Percentiles rank a stretch among this genome's conserved stretches.
phyloP scores from a whole-genome alignment of 2,113 vertebrate genomes.

The Chloropsis hardwickii region DNA sequence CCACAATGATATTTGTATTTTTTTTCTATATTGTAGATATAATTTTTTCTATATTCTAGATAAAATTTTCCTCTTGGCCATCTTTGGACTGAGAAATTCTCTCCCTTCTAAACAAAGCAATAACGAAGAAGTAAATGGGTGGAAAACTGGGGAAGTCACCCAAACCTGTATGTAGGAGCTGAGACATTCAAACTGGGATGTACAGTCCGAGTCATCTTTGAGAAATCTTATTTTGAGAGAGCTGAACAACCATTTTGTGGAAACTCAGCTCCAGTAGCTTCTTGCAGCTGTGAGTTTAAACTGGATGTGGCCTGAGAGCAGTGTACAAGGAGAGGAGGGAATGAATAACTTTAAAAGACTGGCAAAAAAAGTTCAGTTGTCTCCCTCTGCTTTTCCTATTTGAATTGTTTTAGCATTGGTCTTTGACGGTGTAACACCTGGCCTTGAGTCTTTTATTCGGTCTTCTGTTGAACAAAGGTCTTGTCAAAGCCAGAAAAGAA shows the following conservation, averaged over 20 bases:
- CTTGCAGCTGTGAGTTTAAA: neutral
- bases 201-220: neutral
- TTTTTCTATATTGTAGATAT: too few relatives aligned
- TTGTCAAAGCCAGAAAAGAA: neutral
- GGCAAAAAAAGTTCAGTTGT: neutral
- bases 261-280: neutral
- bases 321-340: neutral
- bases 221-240: neutral
- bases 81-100: neutral
- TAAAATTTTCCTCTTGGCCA: neutral
- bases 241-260: neutral
- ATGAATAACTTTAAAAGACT: neutral
- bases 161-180: rapidly evolving
- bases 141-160: neutral
- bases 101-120: neutral
- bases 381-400: neutral
- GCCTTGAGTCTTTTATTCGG: neutral
- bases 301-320: neutral
- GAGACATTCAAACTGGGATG: neutral
- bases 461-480: neutral
- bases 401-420: neutral
- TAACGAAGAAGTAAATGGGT: neutral
- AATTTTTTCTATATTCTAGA: neutral
- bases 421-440: neutral
- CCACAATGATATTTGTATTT: neutral